Evolutionary conservation across 2,797 vertebrate genomes (phyloP).

Genomic region (Smutsia temminckii): DNA sequence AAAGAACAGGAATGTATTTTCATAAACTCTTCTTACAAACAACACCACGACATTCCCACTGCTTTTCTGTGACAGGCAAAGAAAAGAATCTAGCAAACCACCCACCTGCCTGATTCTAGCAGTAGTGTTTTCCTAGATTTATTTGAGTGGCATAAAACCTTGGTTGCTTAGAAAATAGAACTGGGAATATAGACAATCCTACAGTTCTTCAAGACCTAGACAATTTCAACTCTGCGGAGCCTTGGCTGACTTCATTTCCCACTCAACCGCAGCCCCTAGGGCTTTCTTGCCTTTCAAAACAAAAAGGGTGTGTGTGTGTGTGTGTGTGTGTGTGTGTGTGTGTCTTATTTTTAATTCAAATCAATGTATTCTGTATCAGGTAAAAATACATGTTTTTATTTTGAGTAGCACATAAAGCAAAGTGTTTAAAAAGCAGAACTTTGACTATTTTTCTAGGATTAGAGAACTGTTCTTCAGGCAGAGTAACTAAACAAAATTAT

Average conservation of each 20-base stretch:
- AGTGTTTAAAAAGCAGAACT: constrained; percentile 3
- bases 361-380: background rate
- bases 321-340: too few species aligned
- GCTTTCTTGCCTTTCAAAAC: background rate
- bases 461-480: background rate
- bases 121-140: background rate
- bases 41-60: background rate
- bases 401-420: background rate
- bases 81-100: background rate
- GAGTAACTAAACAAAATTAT: background rate
- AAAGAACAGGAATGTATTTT: background rate
- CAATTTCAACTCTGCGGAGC: background rate
- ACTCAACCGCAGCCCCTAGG: background rate
- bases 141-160: background rate
- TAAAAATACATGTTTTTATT: background rate
- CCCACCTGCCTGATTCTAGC: background rate
- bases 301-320: background rate
- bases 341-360: constrained; percentile 18
- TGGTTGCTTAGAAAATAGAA: background rate
- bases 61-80: background rate
- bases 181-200: background rate
- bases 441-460: constrained; percentile 17
- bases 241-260: background rate
- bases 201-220: background rate
- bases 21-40: background rate